These are phyloP conservation scores for Indicator maculatus DNA, from an alignment of 2,113 vertebrate genomes.

Conservation along the genomic window DNA sequence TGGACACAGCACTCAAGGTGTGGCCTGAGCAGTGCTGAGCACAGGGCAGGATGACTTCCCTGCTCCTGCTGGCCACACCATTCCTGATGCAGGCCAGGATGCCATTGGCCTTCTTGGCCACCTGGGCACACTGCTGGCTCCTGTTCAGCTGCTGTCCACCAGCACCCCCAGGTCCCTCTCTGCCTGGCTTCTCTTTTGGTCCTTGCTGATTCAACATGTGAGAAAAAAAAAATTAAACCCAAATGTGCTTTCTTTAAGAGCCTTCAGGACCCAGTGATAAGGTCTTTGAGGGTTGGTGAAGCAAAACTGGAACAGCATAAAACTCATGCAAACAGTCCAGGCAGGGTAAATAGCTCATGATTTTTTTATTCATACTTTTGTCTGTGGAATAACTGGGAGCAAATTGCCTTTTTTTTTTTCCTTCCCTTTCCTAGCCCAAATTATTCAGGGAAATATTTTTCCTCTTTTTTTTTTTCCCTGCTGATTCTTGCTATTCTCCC, in stretches of 20 bases:
- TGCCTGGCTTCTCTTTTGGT: not conserved
- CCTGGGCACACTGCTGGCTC: no score
- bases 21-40: no score
- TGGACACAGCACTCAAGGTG: no score
- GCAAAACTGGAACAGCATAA: slow-evolving; percentile 11
- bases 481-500: slow-evolving; percentile 62
- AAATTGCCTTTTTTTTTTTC: slow-evolving; percentile 50
- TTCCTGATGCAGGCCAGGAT: no score
- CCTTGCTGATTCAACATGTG: not conserved
- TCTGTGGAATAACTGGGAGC: slow-evolving; percentile 55
- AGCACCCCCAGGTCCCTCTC: no score
- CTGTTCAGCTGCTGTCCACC: no score
- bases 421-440: not conserved
- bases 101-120: no score
- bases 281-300: slow-evolving; percentile 12
- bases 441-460: slow-evolving; percentile 27
- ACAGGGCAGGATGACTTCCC: no score
- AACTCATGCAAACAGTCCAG: slow-evolving; percentile 29
- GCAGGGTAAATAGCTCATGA: slow-evolving; percentile 50
- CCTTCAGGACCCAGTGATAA: not conserved
- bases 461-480: slow-evolving; percentile 32
- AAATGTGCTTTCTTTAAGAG: not conserved
- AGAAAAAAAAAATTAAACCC: not conserved
- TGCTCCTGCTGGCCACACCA: no score
- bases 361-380: slow-evolving; percentile 55